phyloP scores from a whole-genome alignment of 2,113 vertebrate species.

The Pedionomus torquatus region DNA sequence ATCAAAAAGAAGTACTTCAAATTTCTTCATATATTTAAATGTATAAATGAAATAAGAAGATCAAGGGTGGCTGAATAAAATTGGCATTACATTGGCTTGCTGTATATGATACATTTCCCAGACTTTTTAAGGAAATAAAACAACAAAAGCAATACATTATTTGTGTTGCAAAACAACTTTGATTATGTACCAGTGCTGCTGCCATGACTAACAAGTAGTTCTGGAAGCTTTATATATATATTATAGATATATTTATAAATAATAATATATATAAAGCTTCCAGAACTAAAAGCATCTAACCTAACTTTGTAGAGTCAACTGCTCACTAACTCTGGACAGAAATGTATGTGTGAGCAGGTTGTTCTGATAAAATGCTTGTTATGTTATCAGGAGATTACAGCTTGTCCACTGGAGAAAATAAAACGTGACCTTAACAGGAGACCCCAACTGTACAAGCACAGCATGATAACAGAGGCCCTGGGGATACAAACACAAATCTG shows the following conservation, averaged over 20 bases:
- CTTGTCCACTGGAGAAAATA: background rate
- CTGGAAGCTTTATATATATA: background rate
- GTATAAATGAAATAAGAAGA: background rate
- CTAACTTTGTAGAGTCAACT: background rate
- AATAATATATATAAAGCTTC: background rate
- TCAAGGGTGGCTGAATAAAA: background rate
- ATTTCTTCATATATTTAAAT: background rate
- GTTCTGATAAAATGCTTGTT: background rate
- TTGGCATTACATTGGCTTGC: fast-evolving
- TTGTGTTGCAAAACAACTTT: background rate
- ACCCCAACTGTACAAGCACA: background rate
- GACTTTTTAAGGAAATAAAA: background rate
- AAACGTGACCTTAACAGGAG: fast-evolving
- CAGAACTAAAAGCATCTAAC: background rate
- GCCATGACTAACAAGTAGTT: background rate
- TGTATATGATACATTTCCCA: background rate
- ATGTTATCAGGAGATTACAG: background rate
- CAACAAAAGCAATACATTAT: background rate
- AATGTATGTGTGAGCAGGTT: fast-evolving
- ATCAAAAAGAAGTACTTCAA: background rate
- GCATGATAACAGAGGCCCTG: background rate
- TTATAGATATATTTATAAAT: too few relatives aligned
- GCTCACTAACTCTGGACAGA: background rate
- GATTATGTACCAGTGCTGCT: background rate
- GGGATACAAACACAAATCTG: background rate